These are phyloP conservation scores for Phoenicopterus ruber DNA, from an alignment of 2,113 vertebrate species.

Conservation along the genomic window DNA sequence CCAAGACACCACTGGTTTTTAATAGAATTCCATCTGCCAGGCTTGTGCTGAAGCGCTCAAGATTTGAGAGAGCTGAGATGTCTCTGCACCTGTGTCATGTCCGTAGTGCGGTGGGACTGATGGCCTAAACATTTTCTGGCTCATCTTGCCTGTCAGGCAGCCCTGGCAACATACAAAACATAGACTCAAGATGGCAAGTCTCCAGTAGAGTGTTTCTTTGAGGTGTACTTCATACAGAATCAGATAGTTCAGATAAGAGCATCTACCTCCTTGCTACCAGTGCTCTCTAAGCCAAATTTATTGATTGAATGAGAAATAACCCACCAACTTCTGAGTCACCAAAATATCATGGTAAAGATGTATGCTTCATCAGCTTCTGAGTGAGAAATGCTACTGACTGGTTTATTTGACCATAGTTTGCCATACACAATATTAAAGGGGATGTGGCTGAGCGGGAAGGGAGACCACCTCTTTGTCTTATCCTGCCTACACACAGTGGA, in stretches of 20 bases:
- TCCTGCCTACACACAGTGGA: background rate
- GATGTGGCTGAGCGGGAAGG: background rate
- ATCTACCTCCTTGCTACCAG: background rate
- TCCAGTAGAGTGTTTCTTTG: background rate
- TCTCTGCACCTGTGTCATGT: background rate
- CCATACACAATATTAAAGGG: background rate
- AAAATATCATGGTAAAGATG: background rate
- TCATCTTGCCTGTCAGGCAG: background rate
- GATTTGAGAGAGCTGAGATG: background rate
- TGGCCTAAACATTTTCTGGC: background rate
- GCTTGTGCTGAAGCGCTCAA: background rate
- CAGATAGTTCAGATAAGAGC: background rate
- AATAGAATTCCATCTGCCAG: background rate
- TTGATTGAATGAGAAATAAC: background rate
- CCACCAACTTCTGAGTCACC: background rate
- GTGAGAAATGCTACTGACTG: background rate
- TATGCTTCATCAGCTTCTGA: background rate
- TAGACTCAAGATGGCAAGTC: background rate
- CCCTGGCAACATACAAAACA: background rate
- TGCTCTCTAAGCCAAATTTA: background rate
- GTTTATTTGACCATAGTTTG: background rate
- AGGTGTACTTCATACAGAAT: background rate
- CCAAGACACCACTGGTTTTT: background rate
- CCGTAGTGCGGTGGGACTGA: background rate
- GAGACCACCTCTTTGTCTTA: background rate